Evolutionary conservation across 2,888 invertebrate species (phyloP), one percentile per base, ranked within the genome.

Genomic region (Macrophya alboannulata): DNA sequence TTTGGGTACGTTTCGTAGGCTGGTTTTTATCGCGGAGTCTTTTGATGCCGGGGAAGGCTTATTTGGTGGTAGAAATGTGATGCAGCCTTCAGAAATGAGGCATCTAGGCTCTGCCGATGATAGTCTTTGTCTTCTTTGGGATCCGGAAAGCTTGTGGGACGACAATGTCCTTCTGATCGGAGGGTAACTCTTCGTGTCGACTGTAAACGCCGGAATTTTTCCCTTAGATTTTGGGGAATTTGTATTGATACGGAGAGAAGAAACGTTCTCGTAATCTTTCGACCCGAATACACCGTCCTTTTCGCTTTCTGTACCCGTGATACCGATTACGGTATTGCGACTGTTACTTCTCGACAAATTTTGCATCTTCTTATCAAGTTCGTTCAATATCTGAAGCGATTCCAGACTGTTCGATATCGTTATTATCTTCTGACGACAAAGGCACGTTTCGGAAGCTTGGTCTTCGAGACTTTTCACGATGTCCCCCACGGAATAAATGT

Each of bases 361-460:
- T 10, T 74, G 59, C 17, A 21, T 59, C 15, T 59, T 62, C 25
- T 59, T 59, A 37, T 81, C 81, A 12, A 81, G 12, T 5, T 81
- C 17, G 6, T 40, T 43, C 21, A 81, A 62, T 21, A 31, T 62
- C 9, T 45, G 45, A 5, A 83, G 48, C 92, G 94, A 94, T 90
- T 94, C 90, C 15, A 88, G 93, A 89, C 93, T 94, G 90, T 92
- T 93, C 92, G 93, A 94, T 94, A 95, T 95, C 94, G 94, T 94
- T 94, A 94, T 94, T 92, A 94, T 91, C 91, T 94, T 93, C 92
- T 92, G 86, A 76, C 85, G 77, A 21, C 84, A 86, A 17, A 84
- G 51, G 3, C 81, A 85, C n/a, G 86, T 82, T n/a, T 84, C 71
- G 40, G 25, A 21, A 45, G 48, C n/a, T 62, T 77, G 59, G 9